These are phyloP conservation scores for Xiphophorus birchmanni DNA, from an alignment of 2,797 vertebrate species.

Conservation along the genomic window DNA sequence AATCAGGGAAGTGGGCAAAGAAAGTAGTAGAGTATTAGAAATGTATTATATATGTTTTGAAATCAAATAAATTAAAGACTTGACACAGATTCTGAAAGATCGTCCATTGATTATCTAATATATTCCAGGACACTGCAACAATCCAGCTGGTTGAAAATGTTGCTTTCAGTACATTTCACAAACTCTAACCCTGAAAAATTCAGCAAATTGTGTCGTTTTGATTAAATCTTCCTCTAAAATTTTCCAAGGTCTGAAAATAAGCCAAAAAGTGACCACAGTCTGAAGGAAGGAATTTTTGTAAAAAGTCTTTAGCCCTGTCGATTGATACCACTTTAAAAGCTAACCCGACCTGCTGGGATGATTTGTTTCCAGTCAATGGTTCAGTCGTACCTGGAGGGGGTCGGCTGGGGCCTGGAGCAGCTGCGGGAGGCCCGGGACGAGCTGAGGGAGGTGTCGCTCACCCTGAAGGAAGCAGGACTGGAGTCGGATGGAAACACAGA, in stretches of 20 bases:
- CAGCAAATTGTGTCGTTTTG: neutral
- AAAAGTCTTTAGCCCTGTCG: neutral
- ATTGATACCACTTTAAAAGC: neutral
- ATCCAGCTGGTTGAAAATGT: neutral
- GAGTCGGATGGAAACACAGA: slow-evolving; percentile 77
- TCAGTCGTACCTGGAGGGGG: slow-evolving; percentile 94
- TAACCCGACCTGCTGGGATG: neutral
- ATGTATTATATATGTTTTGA: neutral
- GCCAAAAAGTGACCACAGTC: neutral
- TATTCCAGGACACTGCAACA: neutral
- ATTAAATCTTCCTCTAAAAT: neutral
- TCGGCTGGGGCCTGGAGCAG: slow-evolving; percentile 89
- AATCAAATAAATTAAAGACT: neutral
- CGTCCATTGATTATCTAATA: neutral
- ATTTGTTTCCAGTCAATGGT: slow-evolving; percentile 85
- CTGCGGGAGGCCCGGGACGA: slow-evolving; percentile 83
- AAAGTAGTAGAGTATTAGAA: neutral
- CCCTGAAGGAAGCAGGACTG: slow-evolving; percentile 76
- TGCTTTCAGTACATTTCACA: neutral
- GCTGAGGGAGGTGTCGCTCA: slow-evolving; percentile 77
- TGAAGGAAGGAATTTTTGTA: neutral
- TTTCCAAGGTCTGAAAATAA: neutral
- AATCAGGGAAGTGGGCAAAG: neutral
- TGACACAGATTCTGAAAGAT: neutral
- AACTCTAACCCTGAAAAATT: neutral